These are phyloP conservation scores for Andrena fulva DNA, from an alignment of 2,888 invertebrate genomes.

Conservation along the genomic window DNA sequence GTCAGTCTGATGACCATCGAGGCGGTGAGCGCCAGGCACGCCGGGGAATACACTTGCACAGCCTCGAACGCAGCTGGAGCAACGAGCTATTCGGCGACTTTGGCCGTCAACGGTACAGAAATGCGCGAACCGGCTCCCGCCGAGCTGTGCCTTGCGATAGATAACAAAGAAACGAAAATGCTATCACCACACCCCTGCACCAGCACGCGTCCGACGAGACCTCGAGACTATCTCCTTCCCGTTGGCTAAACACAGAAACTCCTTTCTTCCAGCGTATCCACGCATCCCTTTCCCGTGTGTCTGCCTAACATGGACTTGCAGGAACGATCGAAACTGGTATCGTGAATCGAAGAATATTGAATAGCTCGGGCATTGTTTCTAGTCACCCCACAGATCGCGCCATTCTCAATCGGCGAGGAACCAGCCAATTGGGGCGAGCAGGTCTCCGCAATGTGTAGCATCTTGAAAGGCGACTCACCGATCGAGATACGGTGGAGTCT, in stretches of 20 bases:
- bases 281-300: neutral
- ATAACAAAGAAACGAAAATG: conserved; percentile 27
- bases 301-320: neutral
- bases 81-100: conserved; percentile 84
- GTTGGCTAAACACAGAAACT: neutral
- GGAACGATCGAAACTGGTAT: conserved; percentile 9
- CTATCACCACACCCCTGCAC: conserved; percentile 34
- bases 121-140: conserved; percentile 51
- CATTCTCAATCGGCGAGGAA: conserved; percentile 89
- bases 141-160: conserved; percentile 49
- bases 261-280: neutral
- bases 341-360: neutral
- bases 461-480: conserved; percentile 92
- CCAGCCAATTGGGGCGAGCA: conserved; percentile 92
- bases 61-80: conserved; percentile 86
- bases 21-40: conserved; percentile 86
- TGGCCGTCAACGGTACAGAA: conserved; percentile 87
- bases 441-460: conserved; percentile 90
- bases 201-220: conserved; percentile 27
- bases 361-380: conserved; percentile 46
- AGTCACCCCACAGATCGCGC: conserved; percentile 90
- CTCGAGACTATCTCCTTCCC: conserved; percentile 17
- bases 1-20: conserved; percentile 86
- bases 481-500: conserved; percentile 90
- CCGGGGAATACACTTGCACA: conserved; percentile 87